Conservation (phyloP, 1,140 invertebrate genomes). For the Phocides pigmalion region DNA sequence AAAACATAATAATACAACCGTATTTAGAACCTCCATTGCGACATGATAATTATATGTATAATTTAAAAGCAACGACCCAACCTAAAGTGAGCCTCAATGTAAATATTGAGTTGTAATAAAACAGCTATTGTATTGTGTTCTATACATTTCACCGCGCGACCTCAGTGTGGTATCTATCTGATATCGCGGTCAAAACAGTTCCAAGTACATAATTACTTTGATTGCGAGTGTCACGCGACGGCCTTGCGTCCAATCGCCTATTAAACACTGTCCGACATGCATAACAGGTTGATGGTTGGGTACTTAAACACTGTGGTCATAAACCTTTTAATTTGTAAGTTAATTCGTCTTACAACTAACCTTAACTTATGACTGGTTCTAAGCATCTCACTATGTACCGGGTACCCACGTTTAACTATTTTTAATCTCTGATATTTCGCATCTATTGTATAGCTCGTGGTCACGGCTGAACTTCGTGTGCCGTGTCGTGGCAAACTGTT, state of each 20-base stretch:
- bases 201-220: not conserved
- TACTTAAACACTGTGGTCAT: not conserved
- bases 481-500: too few relatives aligned
- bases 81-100: not conserved
- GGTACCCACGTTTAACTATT: too few relatives aligned
- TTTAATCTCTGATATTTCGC: too few relatives aligned
- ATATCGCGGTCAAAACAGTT: not conserved
- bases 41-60: too few relatives aligned
- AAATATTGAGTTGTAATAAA: not conserved
- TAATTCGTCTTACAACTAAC: too few relatives aligned
- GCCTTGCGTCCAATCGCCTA: not conserved
- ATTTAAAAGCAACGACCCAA: not conserved
- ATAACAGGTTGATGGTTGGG: not conserved
- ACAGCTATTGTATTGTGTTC: not conserved
- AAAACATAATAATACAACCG: too few relatives aligned
- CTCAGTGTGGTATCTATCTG: not conserved
- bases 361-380: too few relatives aligned
- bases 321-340: too few relatives aligned
- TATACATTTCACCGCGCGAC: not conserved
- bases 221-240: not conserved
- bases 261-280: not conserved
- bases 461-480: too few relatives aligned
- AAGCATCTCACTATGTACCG: too few relatives aligned
- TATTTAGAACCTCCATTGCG: too few relatives aligned
- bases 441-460: too few relatives aligned